phyloP scores from a whole-genome alignment of 2,888 invertebrate species.

The Muschampia staudingeri region DNA sequence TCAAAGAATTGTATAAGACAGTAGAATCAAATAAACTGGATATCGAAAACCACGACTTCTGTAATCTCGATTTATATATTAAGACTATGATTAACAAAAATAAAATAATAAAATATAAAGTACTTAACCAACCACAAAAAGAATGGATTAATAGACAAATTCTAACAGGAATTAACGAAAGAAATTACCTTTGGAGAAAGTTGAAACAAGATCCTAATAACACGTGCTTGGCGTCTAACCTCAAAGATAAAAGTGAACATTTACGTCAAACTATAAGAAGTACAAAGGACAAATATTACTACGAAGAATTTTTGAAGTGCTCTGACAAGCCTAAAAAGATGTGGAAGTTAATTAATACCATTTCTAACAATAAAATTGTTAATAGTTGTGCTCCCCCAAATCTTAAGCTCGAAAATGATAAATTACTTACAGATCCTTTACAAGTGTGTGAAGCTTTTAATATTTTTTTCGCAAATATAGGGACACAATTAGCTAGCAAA shows the following conservation, averaged over 20 bases:
- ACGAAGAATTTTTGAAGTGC: conserved; percentile 50
- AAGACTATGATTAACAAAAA: neutral
- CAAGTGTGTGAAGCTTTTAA: conserved; percentile 6
- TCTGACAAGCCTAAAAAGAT: conserved; percentile 59
- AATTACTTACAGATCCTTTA: neutral
- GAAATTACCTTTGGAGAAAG: conserved; percentile 53
- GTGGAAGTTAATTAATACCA: conserved; percentile 56
- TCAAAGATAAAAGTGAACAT: conserved; percentile 38
- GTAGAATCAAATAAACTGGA: neutral
- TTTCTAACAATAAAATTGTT: conserved; percentile 66
- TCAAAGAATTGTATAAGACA: neutral
- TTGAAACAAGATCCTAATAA: conserved; percentile 38
- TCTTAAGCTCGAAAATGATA: conserved; percentile 52
- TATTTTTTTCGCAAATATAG: neutral
- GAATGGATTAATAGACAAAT: conserved; percentile 61
- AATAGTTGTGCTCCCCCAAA: conserved; percentile 74
- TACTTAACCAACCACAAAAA: conserved; percentile 50
- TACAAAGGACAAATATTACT: conserved; percentile 50
- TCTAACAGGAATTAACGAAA: conserved; percentile 43
- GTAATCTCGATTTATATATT: neutral
- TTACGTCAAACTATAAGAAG: conserved; percentile 38
- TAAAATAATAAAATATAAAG: conserved; percentile 42
- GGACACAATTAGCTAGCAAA: neutral
- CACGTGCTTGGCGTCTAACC: conserved; percentile 16
- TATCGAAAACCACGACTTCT: neutral